These are phyloP conservation scores for Rhaphigaster nebulosa DNA, from an alignment of 2,888 invertebrate genomes.

Conservation along the genomic window DNA sequence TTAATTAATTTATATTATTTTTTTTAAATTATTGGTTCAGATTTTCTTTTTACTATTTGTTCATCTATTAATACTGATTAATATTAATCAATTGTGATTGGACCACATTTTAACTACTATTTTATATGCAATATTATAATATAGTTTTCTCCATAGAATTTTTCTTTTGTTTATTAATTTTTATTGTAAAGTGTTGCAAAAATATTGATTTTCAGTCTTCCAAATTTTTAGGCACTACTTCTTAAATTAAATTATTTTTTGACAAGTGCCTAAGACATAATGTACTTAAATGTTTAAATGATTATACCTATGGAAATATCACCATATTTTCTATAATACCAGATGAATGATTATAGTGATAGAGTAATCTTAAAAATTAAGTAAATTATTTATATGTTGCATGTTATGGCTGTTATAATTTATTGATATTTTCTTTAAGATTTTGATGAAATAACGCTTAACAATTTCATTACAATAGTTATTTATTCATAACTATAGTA, in stretches of 20 bases:
- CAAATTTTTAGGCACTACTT: conserved; percentile 51
- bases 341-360: neutral
- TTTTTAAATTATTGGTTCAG: neutral
- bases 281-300: conserved; percentile 2
- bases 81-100: neutral
- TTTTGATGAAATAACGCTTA: neutral
- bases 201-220: conserved; percentile 49
- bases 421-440: conserved; percentile 17
- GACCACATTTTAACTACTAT: neutral
- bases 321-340: conserved; percentile 39
- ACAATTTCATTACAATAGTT: neutral
- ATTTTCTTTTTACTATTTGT: neutral
- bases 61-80: neutral
- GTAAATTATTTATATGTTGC: conserved; percentile 24
- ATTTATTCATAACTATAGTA: neutral
- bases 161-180: neutral
- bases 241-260: conserved; percentile 38
- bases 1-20: neutral
- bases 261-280: conserved; percentile 25
- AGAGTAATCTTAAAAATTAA: neutral
- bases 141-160: neutral
- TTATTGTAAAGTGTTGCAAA: neutral
- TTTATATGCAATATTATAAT: neutral
- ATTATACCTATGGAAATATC: conserved; percentile 12
- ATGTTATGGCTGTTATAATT: conserved; percentile 25